Evolutionary conservation across 1,140 invertebrate genomes (phyloP), one percentile per base, ranked within the genome.

Genomic region (Drosophila fuyamai): DNA sequence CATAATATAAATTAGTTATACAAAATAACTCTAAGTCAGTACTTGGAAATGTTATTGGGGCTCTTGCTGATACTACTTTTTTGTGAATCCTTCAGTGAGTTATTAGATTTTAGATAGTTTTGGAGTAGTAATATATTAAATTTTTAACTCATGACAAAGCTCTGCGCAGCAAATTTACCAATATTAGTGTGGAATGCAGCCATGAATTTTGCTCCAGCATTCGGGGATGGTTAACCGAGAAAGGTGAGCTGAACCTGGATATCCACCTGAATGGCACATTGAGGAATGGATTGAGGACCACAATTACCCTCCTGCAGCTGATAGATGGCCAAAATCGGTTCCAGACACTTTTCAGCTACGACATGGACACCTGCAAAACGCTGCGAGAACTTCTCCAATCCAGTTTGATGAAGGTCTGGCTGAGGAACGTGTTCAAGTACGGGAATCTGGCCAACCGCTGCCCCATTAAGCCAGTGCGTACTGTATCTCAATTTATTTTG

Each of bases 361-460:
- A 88, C 43, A 27, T 85, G 14, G 82, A 85, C 59, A 71, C 58
- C n/a, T 84, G 76, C 16, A 74, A 71, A n/a, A 74, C 61, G 5
- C 14, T 89, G 6, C 72, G 48, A n/a, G 53, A 79, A n/a, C 35
- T 76, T 3, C 16, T 79, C 9, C 51, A 72, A 12, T 14, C 56
- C 7, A 55, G 81, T 8, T 43, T 89, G 18, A 61, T 79, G 27
- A 71, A 44, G 38, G 16, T 70, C 27, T 89, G 84, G 84, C 70
- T 84, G 36, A 35, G 73, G 9, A 89, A 84, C 13, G 41, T 88
- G 16, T 58, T 76, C 14, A 89, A 89, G 53, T 90, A 81, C 40
- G 78, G 85, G 1, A 80, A 81, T 8, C 18, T 89, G 0, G 59
- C 71, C 8, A 29, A 59, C 10, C 56, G 44, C 27, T 90, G 84